phyloP scores from a whole-genome alignment of 2,113 vertebrate species.

The Brienomyrus brachyistius region DNA sequence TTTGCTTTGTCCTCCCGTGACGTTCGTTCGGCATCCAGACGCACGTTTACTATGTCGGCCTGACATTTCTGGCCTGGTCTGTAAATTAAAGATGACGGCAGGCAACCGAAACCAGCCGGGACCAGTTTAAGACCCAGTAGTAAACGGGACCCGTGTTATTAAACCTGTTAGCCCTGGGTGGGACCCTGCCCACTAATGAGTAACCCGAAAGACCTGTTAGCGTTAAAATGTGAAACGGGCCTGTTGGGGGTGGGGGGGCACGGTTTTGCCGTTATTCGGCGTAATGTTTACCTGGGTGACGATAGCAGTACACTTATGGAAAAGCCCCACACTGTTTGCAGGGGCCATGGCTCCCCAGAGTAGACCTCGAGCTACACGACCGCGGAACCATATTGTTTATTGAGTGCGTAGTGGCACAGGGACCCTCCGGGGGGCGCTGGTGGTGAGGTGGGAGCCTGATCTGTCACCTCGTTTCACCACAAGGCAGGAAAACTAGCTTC shows the following conservation, averaged over 20 bases:
- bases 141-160: slow-evolving; percentile 3
- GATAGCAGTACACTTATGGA: no score
- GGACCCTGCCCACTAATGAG: not conserved
- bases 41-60: not conserved
- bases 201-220: not conserved
- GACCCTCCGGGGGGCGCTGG: not conserved
- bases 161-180: not conserved
- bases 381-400: not conserved
- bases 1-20: not conserved
- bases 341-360: not conserved
- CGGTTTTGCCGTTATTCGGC: not conserved
- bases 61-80: not conserved
- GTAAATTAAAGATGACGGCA: not conserved
- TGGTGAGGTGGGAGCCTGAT: not conserved
- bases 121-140: not conserved
- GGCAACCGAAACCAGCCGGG: not conserved
- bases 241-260: not conserved
- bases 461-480: not conserved
- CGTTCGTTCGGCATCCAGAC: not conserved
- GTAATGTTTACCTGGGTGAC: not conserved
- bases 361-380: not conserved
- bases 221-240: not conserved
- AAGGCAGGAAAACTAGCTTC: not conserved
- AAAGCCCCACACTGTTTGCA: not conserved
- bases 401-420: not conserved